Conservation (phyloP, 2,797 vertebrate species). For the Pogonophryne albipinna region DNA sequence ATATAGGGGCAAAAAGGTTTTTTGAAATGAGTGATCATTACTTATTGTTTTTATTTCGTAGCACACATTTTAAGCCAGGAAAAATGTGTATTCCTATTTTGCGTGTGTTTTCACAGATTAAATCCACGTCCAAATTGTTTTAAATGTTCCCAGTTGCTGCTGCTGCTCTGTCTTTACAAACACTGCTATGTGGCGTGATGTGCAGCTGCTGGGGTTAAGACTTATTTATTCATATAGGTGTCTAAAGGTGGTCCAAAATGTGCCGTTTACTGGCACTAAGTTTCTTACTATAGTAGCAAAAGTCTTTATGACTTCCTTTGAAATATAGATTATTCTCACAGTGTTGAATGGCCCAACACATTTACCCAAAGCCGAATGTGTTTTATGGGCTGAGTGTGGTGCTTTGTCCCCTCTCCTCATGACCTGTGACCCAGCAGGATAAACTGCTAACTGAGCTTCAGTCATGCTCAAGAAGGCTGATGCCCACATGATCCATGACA, state of each 20-base stretch:
- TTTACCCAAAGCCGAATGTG: conserved; percentile 51
- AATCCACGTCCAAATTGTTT: neutral
- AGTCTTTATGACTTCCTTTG: conserved; percentile 37
- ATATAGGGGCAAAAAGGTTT: neutral
- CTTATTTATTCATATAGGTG: neutral
- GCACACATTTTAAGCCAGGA: neutral
- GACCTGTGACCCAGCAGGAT: conserved; percentile 77
- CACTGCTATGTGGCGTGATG: neutral
- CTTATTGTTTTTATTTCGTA: neutral
- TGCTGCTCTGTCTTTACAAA: neutral
- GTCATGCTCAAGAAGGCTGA: conserved; percentile 75
- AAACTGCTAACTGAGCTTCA: conserved; percentile 75
- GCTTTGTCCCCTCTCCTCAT: conserved; percentile 71
- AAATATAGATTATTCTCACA: conserved; percentile 47
- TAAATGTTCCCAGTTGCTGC: neutral
- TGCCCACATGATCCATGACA: conserved; percentile 75
- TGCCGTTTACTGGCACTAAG: conserved; percentile 7
- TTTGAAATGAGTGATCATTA: neutral
- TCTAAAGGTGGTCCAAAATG: neutral
- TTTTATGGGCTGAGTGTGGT: conserved; percentile 68
- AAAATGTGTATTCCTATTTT: neutral
- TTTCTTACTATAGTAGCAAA: conserved; percentile 17
- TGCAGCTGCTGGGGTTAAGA: conserved; percentile 10
- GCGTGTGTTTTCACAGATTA: neutral
- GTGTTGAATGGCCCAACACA: conserved; percentile 33